A percentile compares a stretch with the other conserved stretches of the same genome.
phyloP scores from a whole-genome alignment of 2,113 vertebrate species.

The Capricornis sumatraensis region DNA sequence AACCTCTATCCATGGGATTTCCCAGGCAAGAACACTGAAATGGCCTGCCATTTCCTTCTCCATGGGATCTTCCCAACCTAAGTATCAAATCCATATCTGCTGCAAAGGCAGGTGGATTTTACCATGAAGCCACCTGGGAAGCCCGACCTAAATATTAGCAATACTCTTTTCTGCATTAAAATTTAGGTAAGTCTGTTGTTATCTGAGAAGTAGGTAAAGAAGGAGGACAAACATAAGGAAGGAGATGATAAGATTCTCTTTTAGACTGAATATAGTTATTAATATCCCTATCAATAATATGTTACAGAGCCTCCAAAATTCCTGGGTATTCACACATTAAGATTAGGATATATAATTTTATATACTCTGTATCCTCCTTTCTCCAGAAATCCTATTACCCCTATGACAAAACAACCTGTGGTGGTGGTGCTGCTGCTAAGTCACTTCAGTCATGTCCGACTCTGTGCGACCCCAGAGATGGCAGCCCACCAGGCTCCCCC shows the following conservation, averaged over 20 bases:
- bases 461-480: too few relatives aligned
- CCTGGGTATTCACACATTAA: neutral
- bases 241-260: neutral
- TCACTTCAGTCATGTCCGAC: too few relatives aligned
- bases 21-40: neutral
- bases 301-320: neutral
- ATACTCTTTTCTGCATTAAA: neutral
- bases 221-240: neutral
- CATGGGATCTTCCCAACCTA: neutral
- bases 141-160: neutral
- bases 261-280: neutral
- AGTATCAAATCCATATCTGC: neutral
- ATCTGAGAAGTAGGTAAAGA: neutral
- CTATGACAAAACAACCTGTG: neutral
- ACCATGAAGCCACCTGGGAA: neutral
- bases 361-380: neutral
- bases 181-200: neutral
- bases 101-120: neutral
- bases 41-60: neutral
- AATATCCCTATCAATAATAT: neutral
- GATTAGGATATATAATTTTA: neutral
- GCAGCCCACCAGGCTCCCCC: too few relatives aligned
- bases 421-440: neutral
- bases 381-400: neutral
- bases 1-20: neutral